Evolutionary conservation across 1,140 invertebrate species (phyloP).

Genomic region (Heliconius nattereri): DNA sequence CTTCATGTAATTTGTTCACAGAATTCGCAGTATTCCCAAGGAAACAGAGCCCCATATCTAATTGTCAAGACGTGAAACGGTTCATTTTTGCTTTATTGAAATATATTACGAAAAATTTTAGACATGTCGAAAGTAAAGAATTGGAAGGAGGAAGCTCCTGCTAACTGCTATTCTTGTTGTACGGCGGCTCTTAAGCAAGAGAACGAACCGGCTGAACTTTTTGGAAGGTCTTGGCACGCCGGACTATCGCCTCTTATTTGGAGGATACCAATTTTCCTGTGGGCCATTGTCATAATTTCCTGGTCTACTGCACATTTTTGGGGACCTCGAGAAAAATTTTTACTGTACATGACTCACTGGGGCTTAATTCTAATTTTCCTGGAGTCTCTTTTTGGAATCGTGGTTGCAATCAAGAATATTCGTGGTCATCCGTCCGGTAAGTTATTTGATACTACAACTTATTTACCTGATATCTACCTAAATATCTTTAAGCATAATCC

Average conservation of each 20-base stretch:
- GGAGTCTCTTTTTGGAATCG: constrained; percentile 65
- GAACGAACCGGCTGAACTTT: constrained; percentile 53
- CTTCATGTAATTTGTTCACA: constrained; percentile 34
- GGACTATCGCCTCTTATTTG: constrained; percentile 62
- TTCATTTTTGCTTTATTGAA: background rate
- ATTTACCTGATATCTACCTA: too few relatives aligned
- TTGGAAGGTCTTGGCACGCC: constrained; percentile 56
- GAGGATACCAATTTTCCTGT: constrained; percentile 67
- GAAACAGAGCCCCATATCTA: background rate
- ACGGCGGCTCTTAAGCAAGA: constrained; percentile 50
- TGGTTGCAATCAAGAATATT: constrained; percentile 52
- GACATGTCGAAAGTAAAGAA: constrained; percentile 51
- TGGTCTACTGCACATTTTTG: constrained; percentile 64
- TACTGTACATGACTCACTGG: constrained; percentile 77
- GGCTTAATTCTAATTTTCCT: constrained; percentile 63
- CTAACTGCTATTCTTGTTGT: constrained; percentile 52
- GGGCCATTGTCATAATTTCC: constrained; percentile 52
- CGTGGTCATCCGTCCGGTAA: constrained; percentile 50
- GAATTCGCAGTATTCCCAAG: constrained; percentile 16
- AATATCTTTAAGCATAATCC: too few relatives aligned
- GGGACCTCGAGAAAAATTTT: constrained; percentile 63
- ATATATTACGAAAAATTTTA: background rate
- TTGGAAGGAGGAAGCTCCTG: constrained; percentile 50
- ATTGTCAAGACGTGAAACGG: background rate
- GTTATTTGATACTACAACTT: constrained; percentile 11